These are phyloP conservation scores for Ectropis crepuscularia DNA, from an alignment of 2,888 invertebrate genomes.

Conservation along the genomic window DNA sequence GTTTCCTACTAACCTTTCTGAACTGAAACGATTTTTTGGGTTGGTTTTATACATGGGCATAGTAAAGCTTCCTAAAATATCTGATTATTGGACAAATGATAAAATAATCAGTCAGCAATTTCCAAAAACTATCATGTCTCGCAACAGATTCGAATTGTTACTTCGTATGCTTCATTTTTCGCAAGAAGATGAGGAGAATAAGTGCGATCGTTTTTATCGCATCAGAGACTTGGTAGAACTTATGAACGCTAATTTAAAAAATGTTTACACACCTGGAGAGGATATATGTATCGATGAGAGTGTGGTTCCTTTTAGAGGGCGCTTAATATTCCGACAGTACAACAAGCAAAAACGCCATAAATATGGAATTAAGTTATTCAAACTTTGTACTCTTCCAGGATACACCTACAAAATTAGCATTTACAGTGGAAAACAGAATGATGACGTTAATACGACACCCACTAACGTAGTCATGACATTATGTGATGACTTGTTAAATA, in stretches of 20 bases:
- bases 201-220: slow-evolving; percentile 31
- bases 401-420: too few species aligned
- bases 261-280: neutral
- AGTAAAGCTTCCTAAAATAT: slow-evolving; percentile 36
- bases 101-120: slow-evolving; percentile 41
- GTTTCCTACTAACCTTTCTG: slow-evolving; percentile 40
- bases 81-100: slow-evolving; percentile 50
- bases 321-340: slow-evolving; percentile 43
- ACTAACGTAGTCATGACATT: slow-evolving; percentile 1
- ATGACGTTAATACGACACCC: neutral
- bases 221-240: neutral
- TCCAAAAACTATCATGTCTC: slow-evolving; percentile 43
- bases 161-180: slow-evolving; percentile 53
- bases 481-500: neutral
- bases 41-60: slow-evolving; percentile 47
- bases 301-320: slow-evolving; percentile 42
- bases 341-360: too few species aligned
- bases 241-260: slow-evolving; percentile 2
- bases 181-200: slow-evolving; percentile 46
- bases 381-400: too few species aligned
- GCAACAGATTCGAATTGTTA: slow-evolving; percentile 49
- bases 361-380: too few species aligned
- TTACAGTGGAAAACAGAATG: slow-evolving; percentile 1
- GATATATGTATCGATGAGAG: slow-evolving; percentile 44
- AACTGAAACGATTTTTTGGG: slow-evolving; percentile 50